Evolutionary conservation across 2,888 invertebrate species (phyloP).

Genomic region (Oligia latruncula): DNA sequence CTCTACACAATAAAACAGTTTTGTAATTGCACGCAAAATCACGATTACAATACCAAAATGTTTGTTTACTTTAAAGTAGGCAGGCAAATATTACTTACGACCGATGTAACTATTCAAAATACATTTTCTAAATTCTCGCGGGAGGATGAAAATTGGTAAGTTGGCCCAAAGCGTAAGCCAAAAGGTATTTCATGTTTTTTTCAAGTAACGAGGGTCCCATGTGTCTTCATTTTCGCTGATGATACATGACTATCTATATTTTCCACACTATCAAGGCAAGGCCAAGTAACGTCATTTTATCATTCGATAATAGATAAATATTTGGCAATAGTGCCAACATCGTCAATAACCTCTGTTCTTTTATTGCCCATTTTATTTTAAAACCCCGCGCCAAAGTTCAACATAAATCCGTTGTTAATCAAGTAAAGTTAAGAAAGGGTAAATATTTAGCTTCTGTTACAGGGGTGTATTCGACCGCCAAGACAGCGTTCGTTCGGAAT

Average conservation of each 20-base stretch:
- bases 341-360: constrained; percentile 17
- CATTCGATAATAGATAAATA: background rate
- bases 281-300: constrained; percentile 5
- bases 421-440: constrained; percentile 55
- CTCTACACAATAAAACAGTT: constrained; percentile 21
- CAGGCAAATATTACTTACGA: constrained; percentile 9
- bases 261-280: constrained; percentile 24
- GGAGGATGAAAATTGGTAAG: constrained; percentile 31
- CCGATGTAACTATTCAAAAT: constrained; percentile 24
- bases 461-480: constrained; percentile 97
- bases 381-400: constrained; percentile 42
- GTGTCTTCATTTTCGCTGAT: constrained; percentile 31
- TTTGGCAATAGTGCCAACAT: constrained; percentile 4
- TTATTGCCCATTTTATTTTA: constrained; percentile 43
- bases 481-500: constrained; percentile 96
- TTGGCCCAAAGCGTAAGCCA: constrained; percentile 28
- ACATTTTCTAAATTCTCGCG: constrained; percentile 25
- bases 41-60: constrained; percentile 23
- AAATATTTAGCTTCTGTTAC: constrained; percentile 74
- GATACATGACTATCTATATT: constrained; percentile 20
- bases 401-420: constrained; percentile 48
- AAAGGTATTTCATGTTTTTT: constrained; percentile 36
- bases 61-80: constrained; percentile 14
- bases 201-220: constrained; percentile 15
- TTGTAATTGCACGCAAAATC: constrained; percentile 21